Evolutionary conservation across 2,888 invertebrate species (phyloP).

Genomic region (Synergus itoensis): DNA sequence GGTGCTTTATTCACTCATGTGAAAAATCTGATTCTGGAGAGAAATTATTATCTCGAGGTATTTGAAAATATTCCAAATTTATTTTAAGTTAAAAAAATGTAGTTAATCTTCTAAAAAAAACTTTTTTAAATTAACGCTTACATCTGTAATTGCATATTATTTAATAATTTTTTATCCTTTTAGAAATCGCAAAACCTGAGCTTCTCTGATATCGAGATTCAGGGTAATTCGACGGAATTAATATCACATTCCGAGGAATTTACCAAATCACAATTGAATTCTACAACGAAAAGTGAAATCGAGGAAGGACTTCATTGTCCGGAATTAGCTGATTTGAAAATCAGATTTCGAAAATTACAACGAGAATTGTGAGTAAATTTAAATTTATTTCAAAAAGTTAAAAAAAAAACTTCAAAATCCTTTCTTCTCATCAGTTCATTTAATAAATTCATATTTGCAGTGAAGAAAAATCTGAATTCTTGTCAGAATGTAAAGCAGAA

Average conservation of each 20-base stretch:
- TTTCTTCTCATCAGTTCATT: conserved; percentile 9
- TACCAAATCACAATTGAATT: conserved; percentile 64
- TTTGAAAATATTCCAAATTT: background rate
- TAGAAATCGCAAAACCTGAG: conserved; percentile 77
- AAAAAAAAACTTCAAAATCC: background rate
- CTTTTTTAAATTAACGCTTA: background rate
- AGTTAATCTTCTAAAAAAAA: background rate
- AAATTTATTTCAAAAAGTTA: background rate
- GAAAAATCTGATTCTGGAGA: conserved; percentile 88
- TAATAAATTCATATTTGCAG: conserved; percentile 79
- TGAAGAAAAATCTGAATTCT: conserved; percentile 94
- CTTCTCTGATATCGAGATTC: conserved; percentile 62
- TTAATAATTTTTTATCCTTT: conserved; percentile 46
- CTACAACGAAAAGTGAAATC: conserved; percentile 71
- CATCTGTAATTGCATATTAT: background rate
- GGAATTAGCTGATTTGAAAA: conserved; percentile 96
- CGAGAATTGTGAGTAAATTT: conserved; percentile 89
- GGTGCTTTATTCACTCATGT: conserved; percentile 88
- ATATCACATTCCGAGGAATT: conserved; percentile 63
- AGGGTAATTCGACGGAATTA: conserved; percentile 62
- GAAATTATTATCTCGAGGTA: conserved; percentile 83
- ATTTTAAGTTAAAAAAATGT: background rate
- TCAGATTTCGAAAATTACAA: conserved; percentile 91
- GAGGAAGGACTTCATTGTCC: conserved; percentile 91
- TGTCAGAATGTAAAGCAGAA: conserved; percentile 93